Conservation (phyloP, 2,113 vertebrate species). For the Scatophagus argus region DNA sequence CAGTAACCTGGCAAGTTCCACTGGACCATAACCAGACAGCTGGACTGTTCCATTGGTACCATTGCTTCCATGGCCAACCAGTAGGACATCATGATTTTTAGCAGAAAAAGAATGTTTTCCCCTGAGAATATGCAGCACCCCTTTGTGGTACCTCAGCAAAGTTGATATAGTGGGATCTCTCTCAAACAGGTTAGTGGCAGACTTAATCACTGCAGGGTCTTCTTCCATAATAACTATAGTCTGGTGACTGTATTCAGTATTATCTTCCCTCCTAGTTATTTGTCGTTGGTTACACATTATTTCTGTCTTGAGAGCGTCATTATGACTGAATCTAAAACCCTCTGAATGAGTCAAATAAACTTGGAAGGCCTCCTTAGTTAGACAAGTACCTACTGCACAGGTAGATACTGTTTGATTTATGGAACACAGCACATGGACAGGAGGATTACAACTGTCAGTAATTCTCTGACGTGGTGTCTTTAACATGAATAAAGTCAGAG, state of each 20-base stretch:
- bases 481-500: neutral
- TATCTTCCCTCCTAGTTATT: neutral
- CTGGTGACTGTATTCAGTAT: slow-evolving; percentile 34
- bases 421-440: neutral
- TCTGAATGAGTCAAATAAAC: neutral
- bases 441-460: neutral
- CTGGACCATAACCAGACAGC: slow-evolving; percentile 55
- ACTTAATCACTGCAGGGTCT: slow-evolving; percentile 59
- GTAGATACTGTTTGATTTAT: neutral
- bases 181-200: slow-evolving; percentile 66
- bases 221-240: slow-evolving; percentile 69
- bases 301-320: neutral
- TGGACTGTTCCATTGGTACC: slow-evolving; percentile 22
- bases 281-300: neutral
- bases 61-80: slow-evolving; percentile 71
- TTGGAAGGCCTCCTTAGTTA: neutral
- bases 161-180: slow-evolving; percentile 50
- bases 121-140: slow-evolving; percentile 49
- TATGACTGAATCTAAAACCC: neutral
- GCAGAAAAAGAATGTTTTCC: slow-evolving; percentile 7
- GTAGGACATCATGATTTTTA: slow-evolving; percentile 35
- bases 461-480: neutral
- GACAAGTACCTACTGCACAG: neutral
- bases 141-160: slow-evolving; percentile 61
- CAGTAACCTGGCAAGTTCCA: slow-evolving; percentile 60